phyloP scores from a whole-genome alignment of 2,797 vertebrate species.

The Lacerta bilineata region DNA sequence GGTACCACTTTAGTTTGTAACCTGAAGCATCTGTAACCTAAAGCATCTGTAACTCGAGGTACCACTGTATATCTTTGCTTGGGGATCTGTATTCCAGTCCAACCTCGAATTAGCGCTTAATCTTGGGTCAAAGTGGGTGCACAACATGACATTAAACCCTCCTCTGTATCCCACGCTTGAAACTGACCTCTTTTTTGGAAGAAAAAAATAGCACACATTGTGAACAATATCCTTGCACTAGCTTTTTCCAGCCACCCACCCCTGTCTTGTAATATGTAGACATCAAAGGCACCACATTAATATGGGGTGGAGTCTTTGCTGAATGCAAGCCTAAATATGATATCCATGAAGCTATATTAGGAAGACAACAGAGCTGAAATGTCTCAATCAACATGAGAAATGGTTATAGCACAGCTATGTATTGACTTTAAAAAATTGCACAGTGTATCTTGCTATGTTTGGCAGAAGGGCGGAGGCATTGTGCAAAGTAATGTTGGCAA shows the following conservation, averaged over 20 bases:
- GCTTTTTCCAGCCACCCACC: too few species aligned
- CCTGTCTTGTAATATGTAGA: too few species aligned
- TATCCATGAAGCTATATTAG: not conserved
- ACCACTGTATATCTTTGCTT: not conserved
- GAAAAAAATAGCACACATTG: not conserved
- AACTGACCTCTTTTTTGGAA: too few species aligned
- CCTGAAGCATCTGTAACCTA: too few species aligned
- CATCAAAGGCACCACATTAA: too few species aligned
- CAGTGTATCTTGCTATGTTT: rapidly evolving
- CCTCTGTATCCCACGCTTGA: too few species aligned
- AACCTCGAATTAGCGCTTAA: not conserved
- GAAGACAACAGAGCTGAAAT: not conserved
- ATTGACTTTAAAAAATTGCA: not conserved
- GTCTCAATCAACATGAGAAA: rapidly evolving
- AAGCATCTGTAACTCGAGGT: too few species aligned
- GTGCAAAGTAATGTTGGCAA: not conserved
- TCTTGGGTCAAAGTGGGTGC: too few species aligned
- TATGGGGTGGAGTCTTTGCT: not conserved
- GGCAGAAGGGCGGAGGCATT: not conserved
- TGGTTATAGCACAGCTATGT: rapidly evolving
- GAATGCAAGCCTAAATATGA: not conserved
- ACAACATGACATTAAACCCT: too few species aligned
- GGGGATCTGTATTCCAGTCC: not conserved
- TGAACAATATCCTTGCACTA: too few species aligned
- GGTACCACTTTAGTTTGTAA: too few species aligned